Conservation (phyloP, 2,888 invertebrate species). For the Onthophagus sagittarius region DNA sequence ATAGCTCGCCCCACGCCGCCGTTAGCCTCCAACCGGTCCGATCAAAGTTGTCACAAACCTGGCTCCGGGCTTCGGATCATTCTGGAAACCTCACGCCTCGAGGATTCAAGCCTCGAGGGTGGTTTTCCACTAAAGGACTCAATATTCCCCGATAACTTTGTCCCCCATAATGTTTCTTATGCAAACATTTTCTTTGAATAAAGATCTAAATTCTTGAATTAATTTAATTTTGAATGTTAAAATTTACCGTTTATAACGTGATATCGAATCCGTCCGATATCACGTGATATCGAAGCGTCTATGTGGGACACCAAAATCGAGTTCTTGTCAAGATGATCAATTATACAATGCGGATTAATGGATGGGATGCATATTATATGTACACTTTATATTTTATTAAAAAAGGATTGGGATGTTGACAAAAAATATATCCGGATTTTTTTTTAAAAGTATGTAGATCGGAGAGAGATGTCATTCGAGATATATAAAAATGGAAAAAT, state of each 20-base stretch:
- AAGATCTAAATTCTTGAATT: background rate
- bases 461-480: too few species aligned
- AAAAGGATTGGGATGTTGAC: background rate
- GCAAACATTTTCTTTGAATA: too few species aligned
- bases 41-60: slow-evolving; percentile 9
- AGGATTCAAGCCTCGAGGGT: background rate
- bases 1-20: background rate
- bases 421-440: background rate
- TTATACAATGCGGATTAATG: background rate
- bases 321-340: background rate
- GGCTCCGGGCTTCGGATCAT: slow-evolving; percentile 1
- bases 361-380: background rate
- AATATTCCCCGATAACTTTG: too few species aligned
- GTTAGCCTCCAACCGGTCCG: background rate
- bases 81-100: background rate
- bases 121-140: slow-evolving; percentile 1
- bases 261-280: background rate
- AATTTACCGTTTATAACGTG: background rate
- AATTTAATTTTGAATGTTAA: background rate
- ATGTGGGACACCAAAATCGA: background rate
- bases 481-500: too few species aligned
- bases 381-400: background rate
- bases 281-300: background rate
- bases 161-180: too few species aligned
- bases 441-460: background rate